Conservation (phyloP, 2,113 vertebrate species). For the Microtus ochrogaster region DNA sequence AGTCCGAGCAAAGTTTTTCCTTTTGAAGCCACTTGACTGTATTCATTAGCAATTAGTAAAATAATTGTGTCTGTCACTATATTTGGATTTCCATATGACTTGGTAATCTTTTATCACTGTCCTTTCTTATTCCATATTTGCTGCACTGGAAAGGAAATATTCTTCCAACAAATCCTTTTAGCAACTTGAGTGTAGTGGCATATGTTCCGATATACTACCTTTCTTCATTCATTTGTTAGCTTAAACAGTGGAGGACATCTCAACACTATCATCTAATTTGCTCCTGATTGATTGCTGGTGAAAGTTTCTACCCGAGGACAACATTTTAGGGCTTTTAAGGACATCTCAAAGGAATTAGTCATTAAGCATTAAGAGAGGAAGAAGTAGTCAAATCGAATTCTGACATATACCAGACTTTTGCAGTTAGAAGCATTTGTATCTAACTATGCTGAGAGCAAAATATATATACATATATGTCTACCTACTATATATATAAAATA, state of each 20-base stretch:
- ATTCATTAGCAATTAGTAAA: conserved; percentile 93
- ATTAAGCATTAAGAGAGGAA: conserved; percentile 85
- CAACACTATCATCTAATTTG: conserved; percentile 85
- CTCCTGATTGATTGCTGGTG: conserved; percentile 85
- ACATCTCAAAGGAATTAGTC: conserved; percentile 84
- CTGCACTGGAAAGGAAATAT: conserved; percentile 84
- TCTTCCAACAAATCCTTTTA: conserved; percentile 83
- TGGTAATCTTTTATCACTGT: conserved; percentile 87
- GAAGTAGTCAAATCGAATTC: conserved; percentile 84
- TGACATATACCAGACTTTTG: conserved; percentile 82
- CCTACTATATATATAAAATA: neutral
- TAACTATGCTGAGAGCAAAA: conserved; percentile 82
- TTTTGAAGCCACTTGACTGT: conserved; percentile 90
- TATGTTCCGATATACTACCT: conserved; percentile 82
- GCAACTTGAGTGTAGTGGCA: conserved; percentile 80
- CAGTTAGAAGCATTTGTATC: conserved; percentile 82
- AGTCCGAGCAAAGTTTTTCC: conserved; percentile 89
- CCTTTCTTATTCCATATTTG: conserved; percentile 81
- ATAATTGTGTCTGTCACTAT: conserved; percentile 91
- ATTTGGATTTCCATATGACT: conserved; percentile 89
- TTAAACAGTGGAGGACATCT: conserved; percentile 83
- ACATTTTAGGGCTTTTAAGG: conserved; percentile 85
- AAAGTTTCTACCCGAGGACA: conserved; percentile 85
- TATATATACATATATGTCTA: neutral
- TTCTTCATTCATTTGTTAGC: conserved; percentile 87